Percentiles rank a stretch among this genome's conserved stretches.
phyloP scores from a whole-genome alignment of 1,140 invertebrate species.

The Himalopsyche phryganea region DNA sequence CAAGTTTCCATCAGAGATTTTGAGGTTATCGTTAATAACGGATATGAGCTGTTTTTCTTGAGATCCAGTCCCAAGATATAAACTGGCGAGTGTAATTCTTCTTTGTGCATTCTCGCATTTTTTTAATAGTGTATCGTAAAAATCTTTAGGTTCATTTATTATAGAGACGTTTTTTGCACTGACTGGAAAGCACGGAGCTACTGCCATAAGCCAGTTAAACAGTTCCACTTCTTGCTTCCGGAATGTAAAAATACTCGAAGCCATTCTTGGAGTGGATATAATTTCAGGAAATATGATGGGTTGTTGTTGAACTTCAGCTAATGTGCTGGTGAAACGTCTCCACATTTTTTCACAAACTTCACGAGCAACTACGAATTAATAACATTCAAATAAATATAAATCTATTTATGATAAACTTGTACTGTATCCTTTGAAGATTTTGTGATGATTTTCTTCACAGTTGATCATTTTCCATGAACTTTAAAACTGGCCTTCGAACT shows the following conservation, averaged over 20 bases:
- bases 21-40: constrained; percentile 57
- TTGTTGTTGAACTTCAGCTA: constrained; percentile 28
- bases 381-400: neutral
- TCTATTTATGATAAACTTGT: neutral
- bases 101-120: constrained; percentile 66
- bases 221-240: constrained; percentile 38
- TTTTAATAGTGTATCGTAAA: constrained; percentile 71
- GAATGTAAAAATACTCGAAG: constrained; percentile 21
- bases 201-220: constrained; percentile 64
- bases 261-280: constrained; percentile 16
- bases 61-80: constrained; percentile 89
- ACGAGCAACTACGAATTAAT: neutral
- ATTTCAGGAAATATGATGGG: constrained; percentile 25
- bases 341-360: constrained; percentile 21
- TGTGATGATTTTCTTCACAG: too few relatives aligned
- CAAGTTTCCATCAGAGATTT: constrained; percentile 52
- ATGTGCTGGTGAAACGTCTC: constrained; percentile 27
- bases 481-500: too few relatives aligned
- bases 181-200: constrained; percentile 69
- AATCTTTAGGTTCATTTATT: constrained; percentile 69
- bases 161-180: constrained; percentile 67
- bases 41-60: constrained; percentile 78
- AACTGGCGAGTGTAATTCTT: constrained; percentile 84
- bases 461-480: too few relatives aligned
- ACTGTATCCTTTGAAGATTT: too few relatives aligned